Evolutionary conservation across 2,113 vertebrate genomes (phyloP), one percentile per base, ranked within the genome.

Genomic region (Martes martes): DNA sequence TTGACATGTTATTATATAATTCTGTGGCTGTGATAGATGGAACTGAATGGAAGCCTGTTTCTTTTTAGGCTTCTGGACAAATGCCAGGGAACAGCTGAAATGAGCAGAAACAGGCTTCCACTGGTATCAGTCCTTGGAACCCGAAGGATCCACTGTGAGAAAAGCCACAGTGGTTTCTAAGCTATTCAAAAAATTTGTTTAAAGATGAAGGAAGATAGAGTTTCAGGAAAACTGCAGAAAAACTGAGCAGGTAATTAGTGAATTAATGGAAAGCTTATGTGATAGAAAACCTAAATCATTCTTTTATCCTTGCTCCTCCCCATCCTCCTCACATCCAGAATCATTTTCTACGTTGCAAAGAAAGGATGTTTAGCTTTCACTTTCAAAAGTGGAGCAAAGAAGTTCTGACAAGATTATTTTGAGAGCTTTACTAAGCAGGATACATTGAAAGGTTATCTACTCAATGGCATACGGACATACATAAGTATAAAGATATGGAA

Each of bases 301-400:
- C 11, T 79, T 76, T 89, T 14, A 36, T 31, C 33, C 16, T 81
- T 79, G 1, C 2, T 71, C 6, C 26, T 89, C 11, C 24, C 11
- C 4, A n/a, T 19, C 4, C 19, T 14, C 5, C 47, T 74, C 15
- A 63, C 21, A 85, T 36, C 28, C 52, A 67, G 76, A 91, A 28
- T 16, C 0, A 6, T 31, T 82, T 84, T 61, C 59, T 31, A 73
- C 69, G 21, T 59, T 65, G 26, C 7, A 36, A 57, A 81, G 24
- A 61, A 74, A n/a, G 6, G 39, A 39, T 33, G 61, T 36, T 47
- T 47, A n/a, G 2, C 4, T 57, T 88, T 83, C 74, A 88, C 69
- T 83, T 89, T 91, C 28, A 69, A 76, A 96, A 86, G 33, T 83
- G 26, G 14, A 87, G 28, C n/a, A 88, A 86, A 95, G 36, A 63